Evolutionary conservation across 2,797 vertebrate species (phyloP).

Genomic region (Neopelma chrysocephalum): DNA sequence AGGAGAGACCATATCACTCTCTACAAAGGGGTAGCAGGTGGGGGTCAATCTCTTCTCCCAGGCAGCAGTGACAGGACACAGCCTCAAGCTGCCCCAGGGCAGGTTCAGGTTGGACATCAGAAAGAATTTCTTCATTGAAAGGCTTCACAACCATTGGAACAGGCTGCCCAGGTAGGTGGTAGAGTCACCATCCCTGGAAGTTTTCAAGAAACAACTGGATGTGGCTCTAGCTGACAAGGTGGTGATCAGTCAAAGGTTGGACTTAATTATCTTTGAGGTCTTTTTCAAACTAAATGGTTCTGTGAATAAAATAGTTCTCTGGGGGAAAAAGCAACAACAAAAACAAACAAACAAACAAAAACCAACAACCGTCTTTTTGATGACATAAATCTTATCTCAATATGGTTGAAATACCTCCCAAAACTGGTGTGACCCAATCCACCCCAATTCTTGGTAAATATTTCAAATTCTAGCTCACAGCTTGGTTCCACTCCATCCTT

Average conservation of each 20-base stretch:
- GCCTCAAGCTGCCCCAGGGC: not conserved
- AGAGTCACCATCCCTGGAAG: not conserved
- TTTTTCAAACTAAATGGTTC: not conserved
- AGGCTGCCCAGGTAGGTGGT: not conserved
- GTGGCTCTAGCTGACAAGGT: not conserved
- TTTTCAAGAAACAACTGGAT: not conserved
- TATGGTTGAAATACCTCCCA: not conserved
- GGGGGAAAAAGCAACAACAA: rapidly evolving
- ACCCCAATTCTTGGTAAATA: not conserved
- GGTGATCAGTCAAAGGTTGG: not conserved
- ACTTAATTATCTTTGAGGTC: not conserved
- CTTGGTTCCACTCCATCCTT: not conserved
- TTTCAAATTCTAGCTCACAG: not conserved
- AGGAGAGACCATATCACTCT: rapidly evolving
- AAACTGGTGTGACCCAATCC: rapidly evolving
- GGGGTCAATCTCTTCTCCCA: not conserved
- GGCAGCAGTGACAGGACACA: not conserved
- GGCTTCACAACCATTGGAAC: not conserved
- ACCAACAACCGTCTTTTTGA: not conserved
- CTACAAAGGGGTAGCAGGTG: not conserved
- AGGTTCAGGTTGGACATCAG: not conserved
- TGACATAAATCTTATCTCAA: not conserved
- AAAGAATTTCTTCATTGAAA: not conserved
- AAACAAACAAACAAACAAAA: no score
- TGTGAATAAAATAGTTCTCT: not conserved